These are phyloP conservation scores for Psilopsiagon aurifrons DNA, from an alignment of 2,113 vertebrate genomes.

Conservation along the genomic window DNA sequence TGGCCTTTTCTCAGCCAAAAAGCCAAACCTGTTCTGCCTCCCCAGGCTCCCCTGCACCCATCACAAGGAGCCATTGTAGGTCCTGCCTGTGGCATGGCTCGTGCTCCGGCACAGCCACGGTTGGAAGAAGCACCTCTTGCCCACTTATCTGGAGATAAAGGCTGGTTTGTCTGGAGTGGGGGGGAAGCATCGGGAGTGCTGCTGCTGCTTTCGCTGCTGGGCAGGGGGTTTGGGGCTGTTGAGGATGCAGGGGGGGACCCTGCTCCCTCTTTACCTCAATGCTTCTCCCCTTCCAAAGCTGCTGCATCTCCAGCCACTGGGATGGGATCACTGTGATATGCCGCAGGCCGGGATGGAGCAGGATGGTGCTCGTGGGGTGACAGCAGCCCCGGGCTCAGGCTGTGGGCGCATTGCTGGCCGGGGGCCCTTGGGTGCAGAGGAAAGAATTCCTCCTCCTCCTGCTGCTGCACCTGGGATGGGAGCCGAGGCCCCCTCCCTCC, in stretches of 20 bases:
- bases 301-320: background rate
- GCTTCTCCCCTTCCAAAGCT: background rate
- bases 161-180: conserved; percentile 12
- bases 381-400: background rate
- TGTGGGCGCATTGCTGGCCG: background rate
- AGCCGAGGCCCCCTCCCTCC: background rate
- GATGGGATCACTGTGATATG: background rate
- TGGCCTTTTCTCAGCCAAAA: background rate
- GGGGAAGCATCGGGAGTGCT: background rate
- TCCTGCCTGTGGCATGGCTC: background rate
- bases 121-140: conserved; percentile 11
- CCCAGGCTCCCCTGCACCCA: background rate
- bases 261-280: background rate
- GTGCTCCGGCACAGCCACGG: background rate
- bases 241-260: background rate
- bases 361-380: background rate
- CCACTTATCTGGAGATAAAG: conserved; percentile 23
- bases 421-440: background rate
- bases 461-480: background rate
- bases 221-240: background rate
- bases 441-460: background rate
- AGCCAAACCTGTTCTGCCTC: background rate
- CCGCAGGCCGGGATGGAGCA: rapidly evolving
- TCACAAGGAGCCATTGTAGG: conserved; percentile 21
- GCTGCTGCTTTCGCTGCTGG: background rate